Conservation (phyloP, 1,140 invertebrate species). For the Cherax quadricarinatus region DNA sequence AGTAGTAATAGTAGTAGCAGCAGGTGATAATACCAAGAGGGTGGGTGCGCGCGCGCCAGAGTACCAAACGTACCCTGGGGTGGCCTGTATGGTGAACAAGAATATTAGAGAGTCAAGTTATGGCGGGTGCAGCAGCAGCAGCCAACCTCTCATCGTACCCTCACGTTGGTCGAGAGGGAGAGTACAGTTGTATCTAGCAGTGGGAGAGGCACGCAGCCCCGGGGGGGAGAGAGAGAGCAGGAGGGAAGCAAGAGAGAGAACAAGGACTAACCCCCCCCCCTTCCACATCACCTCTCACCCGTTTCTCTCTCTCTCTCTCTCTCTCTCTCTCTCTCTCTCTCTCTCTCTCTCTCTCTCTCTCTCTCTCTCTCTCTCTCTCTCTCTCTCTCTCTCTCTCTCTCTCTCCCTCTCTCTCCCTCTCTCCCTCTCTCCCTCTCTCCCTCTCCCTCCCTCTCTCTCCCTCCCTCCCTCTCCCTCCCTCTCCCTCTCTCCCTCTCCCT, state of each 20-base stretch:
- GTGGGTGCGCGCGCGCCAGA: slow-evolving; percentile 34
- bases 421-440: too few species aligned
- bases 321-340: too few species aligned
- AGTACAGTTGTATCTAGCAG: slow-evolving; percentile 26
- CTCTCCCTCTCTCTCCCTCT: too few species aligned
- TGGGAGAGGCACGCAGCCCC: neutral
- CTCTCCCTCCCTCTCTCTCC: too few species aligned
- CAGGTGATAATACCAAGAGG: slow-evolving; percentile 6
- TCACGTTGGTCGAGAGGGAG: neutral
- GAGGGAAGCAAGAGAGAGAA: slow-evolving; percentile 9
- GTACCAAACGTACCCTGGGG: slow-evolving; percentile 42
- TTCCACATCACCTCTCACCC: neutral
- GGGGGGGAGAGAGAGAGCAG: neutral
- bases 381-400: too few species aligned
- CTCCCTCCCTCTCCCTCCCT: too few species aligned
- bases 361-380: too few species aligned
- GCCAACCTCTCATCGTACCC: slow-evolving; percentile 1
- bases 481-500: too few species aligned
- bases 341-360: too few species aligned
- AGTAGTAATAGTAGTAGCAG: neutral
- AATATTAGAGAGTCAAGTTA: slow-evolving; percentile 39
- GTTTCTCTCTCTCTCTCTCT: too few species aligned
- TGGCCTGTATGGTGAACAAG: slow-evolving; percentile 40
- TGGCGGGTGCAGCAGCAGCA: neutral
- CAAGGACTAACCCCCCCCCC: neutral